These are phyloP conservation scores for Spodoptera littoralis DNA, from an alignment of 2,888 invertebrate genomes.

Conservation along the genomic window DNA sequence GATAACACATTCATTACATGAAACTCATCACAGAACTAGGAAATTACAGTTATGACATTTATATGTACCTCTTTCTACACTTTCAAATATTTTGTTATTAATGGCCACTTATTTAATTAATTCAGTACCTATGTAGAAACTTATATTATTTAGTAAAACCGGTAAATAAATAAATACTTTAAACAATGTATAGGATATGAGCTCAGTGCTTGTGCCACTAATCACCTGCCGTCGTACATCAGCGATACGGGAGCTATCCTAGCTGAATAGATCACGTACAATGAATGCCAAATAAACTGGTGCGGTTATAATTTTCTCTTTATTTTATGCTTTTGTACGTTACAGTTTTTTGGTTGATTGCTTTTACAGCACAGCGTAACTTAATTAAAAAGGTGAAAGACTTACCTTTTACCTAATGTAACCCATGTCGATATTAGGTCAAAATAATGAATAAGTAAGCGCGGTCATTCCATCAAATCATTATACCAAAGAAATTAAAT, in stretches of 20 bases:
- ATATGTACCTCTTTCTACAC: too few relatives aligned
- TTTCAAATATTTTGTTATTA: too few relatives aligned
- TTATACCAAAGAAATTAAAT: too few relatives aligned
- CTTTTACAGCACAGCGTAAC: neutral
- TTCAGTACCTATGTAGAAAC: slow-evolving; percentile 16
- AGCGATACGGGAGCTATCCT: slow-evolving; percentile 68
- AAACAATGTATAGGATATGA: slow-evolving; percentile 60
- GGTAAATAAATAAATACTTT: slow-evolving; percentile 20
- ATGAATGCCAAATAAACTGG: slow-evolving; percentile 43
- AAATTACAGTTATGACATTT: too few relatives aligned
- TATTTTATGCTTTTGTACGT: slow-evolving; percentile 23
- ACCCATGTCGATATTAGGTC: neutral
- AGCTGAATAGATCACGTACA: slow-evolving; percentile 60
- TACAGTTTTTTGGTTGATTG: neutral
- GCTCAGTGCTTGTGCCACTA: slow-evolving; percentile 64
- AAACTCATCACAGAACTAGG: too few relatives aligned
- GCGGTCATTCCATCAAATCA: too few relatives aligned
- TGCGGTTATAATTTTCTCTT: slow-evolving; percentile 17
- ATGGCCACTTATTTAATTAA: neutral
- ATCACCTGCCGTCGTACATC: slow-evolving; percentile 72
- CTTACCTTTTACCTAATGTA: neutral
- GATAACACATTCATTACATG: too few relatives aligned
- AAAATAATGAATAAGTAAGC: too few relatives aligned
- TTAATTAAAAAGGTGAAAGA: too few relatives aligned
- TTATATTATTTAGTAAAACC: slow-evolving; percentile 15